A percentile compares a stretch with the other conserved stretches of the same genome.
phyloP scores from a whole-genome alignment of 1,140 invertebrate genomes.

The Apocrypta bakeri region DNA sequence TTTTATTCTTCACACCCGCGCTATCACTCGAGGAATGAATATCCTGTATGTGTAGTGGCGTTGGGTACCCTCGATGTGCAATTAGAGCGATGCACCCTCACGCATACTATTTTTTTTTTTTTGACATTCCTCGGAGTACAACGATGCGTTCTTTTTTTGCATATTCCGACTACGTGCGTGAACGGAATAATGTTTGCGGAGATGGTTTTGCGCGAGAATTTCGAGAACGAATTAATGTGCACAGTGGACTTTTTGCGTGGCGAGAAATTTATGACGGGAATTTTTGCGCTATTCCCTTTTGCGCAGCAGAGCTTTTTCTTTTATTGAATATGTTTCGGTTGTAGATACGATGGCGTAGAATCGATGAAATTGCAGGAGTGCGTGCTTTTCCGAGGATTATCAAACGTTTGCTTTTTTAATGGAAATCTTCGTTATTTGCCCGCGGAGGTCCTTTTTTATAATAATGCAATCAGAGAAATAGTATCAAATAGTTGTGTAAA shows the following conservation, averaged over 20 bases:
- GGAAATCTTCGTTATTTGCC: too few species aligned
- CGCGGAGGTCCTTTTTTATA: too few species aligned
- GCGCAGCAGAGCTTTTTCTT: neutral
- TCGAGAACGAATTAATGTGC: neutral
- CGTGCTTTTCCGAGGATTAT: neutral
- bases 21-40: too few species aligned
- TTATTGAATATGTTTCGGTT: neutral
- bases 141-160: neutral
- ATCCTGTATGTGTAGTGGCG: too few species aligned
- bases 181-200: slow-evolving; percentile 17
- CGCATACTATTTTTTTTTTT: too few species aligned
- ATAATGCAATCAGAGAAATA: too few species aligned
- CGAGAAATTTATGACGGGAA: slow-evolving; percentile 36
- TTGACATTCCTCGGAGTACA: too few species aligned
- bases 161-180: neutral
- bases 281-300: slow-evolving; percentile 5
- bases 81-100: too few species aligned
- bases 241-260: neutral
- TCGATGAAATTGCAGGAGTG: neutral
- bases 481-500: too few species aligned
- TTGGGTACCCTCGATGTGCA: too few species aligned
- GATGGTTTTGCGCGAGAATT: slow-evolving; percentile 13
- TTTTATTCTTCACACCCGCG: too few species aligned
- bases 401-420: neutral
- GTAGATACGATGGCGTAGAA: neutral